These are phyloP conservation scores for Muscicapa striata DNA, from an alignment of 2,797 vertebrate species.

Conservation along the genomic window DNA sequence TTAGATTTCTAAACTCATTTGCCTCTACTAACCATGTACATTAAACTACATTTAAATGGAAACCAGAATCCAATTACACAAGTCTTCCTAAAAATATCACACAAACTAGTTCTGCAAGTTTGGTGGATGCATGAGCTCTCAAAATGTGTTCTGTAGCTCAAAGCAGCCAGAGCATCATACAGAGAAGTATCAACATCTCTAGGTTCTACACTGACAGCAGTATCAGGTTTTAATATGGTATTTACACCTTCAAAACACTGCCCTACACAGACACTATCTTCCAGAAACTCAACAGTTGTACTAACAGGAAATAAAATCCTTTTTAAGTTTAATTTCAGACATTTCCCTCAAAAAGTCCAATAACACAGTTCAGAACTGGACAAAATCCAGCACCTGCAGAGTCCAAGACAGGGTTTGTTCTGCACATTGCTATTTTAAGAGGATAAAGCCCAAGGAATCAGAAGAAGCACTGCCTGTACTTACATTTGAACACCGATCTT, in stretches of 20 bases:
- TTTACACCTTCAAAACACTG: not conserved
- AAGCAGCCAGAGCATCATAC: not conserved
- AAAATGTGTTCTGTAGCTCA: not conserved
- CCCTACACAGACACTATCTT: not conserved
- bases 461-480: constrained; percentile 32
- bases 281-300: not conserved
- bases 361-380: not conserved
- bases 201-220: not conserved
- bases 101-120: not conserved
- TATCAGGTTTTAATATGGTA: not conserved
- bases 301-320: not conserved
- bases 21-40: not conserved
- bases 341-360: not conserved
- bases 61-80: not conserved
- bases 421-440: not conserved
- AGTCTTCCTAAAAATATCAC: not conserved
- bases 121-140: not conserved
- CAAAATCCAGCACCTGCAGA: not conserved
- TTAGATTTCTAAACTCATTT: not conserved
- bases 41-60: not conserved
- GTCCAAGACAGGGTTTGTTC: not conserved
- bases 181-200: not conserved
- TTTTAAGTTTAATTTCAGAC: not conserved
- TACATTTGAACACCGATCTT: constrained; percentile 70
- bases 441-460: not conserved